Evolutionary conservation across 2,113 vertebrate genomes (phyloP).

Genomic region (Notechis scutatus): DNA sequence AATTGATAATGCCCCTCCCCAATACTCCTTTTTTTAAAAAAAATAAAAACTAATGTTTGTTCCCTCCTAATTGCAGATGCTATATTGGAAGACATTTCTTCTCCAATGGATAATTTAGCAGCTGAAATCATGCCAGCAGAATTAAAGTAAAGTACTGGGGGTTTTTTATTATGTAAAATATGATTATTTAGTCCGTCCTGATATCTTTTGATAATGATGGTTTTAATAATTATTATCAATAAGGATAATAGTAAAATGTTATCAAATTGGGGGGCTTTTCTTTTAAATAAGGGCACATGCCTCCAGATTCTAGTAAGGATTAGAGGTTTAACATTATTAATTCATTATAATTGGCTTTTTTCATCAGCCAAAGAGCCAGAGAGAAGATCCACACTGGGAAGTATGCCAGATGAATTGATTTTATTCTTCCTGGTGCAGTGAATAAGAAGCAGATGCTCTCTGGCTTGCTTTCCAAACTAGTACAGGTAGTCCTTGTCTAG

Average conservation of each 20-base stretch:
- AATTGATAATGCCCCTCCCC: not conserved
- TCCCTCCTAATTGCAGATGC: constrained; percentile 59
- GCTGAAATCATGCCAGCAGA: constrained; percentile 87
- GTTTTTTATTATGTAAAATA: not conserved
- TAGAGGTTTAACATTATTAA: not conserved
- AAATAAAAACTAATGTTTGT: not conserved
- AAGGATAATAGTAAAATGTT: constrained; percentile 3
- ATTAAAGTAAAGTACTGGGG: constrained; percentile 70
- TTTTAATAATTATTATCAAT: not conserved
- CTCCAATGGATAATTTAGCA: constrained; percentile 77
- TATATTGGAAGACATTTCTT: constrained; percentile 60
- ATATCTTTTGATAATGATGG: not conserved
- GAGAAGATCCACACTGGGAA: not conserved
- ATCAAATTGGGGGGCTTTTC: not conserved
- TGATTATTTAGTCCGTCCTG: not conserved
- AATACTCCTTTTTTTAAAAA: not conserved
- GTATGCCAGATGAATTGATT: not conserved
- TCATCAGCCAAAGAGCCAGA: not conserved
- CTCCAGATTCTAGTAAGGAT: not conserved
- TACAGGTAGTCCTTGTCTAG: not conserved
- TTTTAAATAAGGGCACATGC: not conserved
- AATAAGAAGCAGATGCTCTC: not conserved
- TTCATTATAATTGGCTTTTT: not conserved
- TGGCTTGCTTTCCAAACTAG: not conserved
- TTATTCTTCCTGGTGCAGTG: not conserved